Conservation (phyloP, 2,797 vertebrate genomes). For the Microhierax caerulescens region DNA sequence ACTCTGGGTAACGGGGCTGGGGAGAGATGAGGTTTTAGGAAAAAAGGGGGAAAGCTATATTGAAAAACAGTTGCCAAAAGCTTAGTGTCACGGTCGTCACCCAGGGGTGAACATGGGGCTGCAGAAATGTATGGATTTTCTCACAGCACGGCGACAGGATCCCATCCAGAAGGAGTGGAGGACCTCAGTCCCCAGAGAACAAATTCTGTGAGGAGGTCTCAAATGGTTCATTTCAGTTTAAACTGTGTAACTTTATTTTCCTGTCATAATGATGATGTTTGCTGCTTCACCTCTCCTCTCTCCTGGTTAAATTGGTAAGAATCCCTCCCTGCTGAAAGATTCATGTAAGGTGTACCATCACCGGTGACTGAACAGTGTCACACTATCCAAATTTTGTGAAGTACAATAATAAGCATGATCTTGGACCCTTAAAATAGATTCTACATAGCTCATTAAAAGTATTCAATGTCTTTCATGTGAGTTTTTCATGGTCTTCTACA, state of each 20-base stretch:
- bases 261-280: not conserved
- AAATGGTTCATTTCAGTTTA: not conserved
- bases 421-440: not conserved
- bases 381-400: not conserved
- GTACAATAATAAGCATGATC: not conserved
- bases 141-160: not conserved
- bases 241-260: not conserved
- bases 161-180: not conserved
- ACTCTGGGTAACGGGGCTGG: rapidly evolving
- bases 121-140: not conserved
- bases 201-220: not conserved
- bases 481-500: not conserved
- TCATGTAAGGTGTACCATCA: rapidly evolving
- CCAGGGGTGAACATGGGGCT: not conserved
- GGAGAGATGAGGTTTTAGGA: not conserved
- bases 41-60: not conserved
- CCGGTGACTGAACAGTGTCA: not conserved
- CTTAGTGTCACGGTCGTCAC: not conserved
- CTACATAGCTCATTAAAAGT: rapidly evolving
- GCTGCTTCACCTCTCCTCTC: not conserved
- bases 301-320: not conserved
- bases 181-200: not conserved
- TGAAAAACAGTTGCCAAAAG: not conserved
- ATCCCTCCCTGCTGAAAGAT: not conserved
- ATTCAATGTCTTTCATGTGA: not conserved